phyloP scores from a whole-genome alignment of 2,888 invertebrate genomes.

The Microchrysa polita region DNA sequence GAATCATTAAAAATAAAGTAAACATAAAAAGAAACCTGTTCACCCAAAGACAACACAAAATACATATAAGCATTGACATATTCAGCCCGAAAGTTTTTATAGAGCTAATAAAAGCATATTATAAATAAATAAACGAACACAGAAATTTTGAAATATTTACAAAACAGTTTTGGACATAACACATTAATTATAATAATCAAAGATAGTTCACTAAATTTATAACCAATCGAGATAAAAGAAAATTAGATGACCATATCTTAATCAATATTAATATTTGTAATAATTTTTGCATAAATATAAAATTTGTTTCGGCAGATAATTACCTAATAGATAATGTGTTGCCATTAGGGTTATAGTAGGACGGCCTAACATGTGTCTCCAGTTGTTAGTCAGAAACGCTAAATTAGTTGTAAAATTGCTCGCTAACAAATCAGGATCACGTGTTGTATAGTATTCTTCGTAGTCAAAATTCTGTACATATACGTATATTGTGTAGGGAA shows the following conservation, averaged over 20 bases:
- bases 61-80: too few relatives aligned
- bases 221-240: conserved; percentile 28
- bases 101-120: too few relatives aligned
- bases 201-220: conserved; percentile 1
- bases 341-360: conserved; percentile 92
- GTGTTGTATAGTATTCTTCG: conserved; percentile 96
- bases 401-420: conserved; percentile 94
- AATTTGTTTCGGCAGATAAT: conserved; percentile 56
- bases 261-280: neutral
- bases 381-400: conserved; percentile 94
- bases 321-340: conserved; percentile 86
- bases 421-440: conserved; percentile 93
- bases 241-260: neutral
- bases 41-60: too few relatives aligned
- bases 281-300: neutral
- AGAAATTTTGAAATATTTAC: conserved; percentile 23
- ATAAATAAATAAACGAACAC: conserved; percentile 1
- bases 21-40: too few relatives aligned
- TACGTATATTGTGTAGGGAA: neutral
- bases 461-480: conserved; percentile 81
- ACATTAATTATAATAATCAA: conserved; percentile 10
- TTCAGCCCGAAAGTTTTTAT: too few relatives aligned
- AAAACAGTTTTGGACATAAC: conserved; percentile 8
- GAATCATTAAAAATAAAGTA: too few relatives aligned
- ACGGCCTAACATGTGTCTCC: conserved; percentile 96